Conservation (phyloP, 2,888 invertebrate species). For the Lasius platythorax region DNA sequence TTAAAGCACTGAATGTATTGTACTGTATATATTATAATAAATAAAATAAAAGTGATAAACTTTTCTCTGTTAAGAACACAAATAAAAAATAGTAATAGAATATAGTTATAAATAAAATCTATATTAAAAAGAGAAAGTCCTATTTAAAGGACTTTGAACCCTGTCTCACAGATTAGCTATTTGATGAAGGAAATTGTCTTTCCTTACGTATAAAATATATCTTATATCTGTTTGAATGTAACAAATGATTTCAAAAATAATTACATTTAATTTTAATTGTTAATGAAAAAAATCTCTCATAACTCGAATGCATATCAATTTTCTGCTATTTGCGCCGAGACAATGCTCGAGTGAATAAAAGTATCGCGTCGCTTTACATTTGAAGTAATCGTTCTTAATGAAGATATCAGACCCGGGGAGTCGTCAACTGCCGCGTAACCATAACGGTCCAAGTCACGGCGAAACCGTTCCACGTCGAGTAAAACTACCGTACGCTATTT, state of each 20-base stretch:
- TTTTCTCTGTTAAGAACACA: neutral
- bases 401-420: slow-evolving; percentile 3
- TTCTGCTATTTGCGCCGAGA: neutral
- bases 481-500: slow-evolving; percentile 36
- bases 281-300: neutral
- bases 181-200: neutral
- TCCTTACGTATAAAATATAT: neutral
- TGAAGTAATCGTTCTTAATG: slow-evolving; percentile 1
- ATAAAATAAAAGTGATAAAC: neutral
- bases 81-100: neutral
- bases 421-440: neutral
- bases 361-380: neutral
- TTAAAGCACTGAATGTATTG: too few species aligned
- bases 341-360: slow-evolving; percentile 5
- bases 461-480: slow-evolving; percentile 15
- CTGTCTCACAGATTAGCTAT: neutral
- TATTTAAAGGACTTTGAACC: neutral
- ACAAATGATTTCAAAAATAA: neutral
- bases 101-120: neutral
- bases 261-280: neutral
- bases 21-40: neutral
- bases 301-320: neutral
- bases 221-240: neutral
- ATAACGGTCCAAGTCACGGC: slow-evolving; percentile 35
- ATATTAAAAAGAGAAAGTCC: neutral